Conservation (phyloP, 2,797 vertebrate genomes). For the Kryptopterus vitreolus region DNA sequence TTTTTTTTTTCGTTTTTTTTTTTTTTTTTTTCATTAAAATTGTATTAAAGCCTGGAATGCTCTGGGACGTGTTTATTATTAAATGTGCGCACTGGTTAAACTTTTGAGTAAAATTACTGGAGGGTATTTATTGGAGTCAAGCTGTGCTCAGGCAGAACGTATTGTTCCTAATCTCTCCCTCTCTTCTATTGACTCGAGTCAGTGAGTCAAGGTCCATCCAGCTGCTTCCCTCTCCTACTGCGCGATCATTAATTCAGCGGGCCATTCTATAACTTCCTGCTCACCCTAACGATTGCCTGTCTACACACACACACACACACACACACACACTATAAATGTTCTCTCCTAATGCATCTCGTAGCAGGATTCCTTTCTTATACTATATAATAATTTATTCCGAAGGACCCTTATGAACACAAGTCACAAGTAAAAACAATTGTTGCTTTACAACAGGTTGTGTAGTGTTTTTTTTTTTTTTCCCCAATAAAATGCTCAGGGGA, state of each 20-base stretch:
- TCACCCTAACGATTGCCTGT: slow-evolving; percentile 62
- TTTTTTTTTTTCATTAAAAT: slow-evolving; percentile 79
- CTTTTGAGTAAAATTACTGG: slow-evolving; percentile 20
- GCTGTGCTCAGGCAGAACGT: slow-evolving; percentile 34
- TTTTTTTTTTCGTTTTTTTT: too few species aligned
- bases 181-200: slow-evolving; percentile 22
- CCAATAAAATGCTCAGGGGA: too few species aligned
- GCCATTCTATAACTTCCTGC: slow-evolving; percentile 60
- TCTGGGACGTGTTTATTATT: slow-evolving; percentile 28
- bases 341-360: slow-evolving; percentile 23
- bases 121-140: slow-evolving; percentile 36
- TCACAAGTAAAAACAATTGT: too few species aligned
- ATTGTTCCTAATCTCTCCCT: slow-evolving; percentile 26
- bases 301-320: slow-evolving; percentile 43
- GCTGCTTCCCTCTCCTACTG: slow-evolving; percentile 66
- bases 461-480: too few species aligned
- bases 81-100: slow-evolving; percentile 28
- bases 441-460: too few species aligned
- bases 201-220: slow-evolving; percentile 53
- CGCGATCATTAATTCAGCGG: slow-evolving; percentile 66
- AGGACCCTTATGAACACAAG: too few species aligned
- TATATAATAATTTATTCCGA: too few species aligned
- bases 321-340: slow-evolving; percentile 31
- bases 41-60: slow-evolving; percentile 68
- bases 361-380: too few species aligned